A percentile compares a stretch with the other conserved stretches of the same genome.
Evolutionary conservation across 2,113 vertebrate species (phyloP).

Genomic region (Pteruthius melanotis): DNA sequence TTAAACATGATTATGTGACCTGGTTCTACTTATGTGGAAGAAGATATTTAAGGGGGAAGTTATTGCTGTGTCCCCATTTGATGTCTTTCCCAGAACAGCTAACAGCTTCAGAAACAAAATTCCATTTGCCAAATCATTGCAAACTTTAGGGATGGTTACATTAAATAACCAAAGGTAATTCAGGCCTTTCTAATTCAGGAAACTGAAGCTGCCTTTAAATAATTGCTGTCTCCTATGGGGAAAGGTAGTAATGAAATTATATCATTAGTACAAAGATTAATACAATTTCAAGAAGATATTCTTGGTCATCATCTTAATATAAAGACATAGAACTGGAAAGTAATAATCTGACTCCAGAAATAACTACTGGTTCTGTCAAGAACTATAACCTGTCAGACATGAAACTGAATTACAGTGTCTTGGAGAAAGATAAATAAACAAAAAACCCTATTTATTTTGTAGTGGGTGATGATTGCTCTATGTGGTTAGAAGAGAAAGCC

Average conservation of each 20-base stretch:
- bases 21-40: neutral
- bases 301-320: neutral
- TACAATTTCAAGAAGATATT: slow-evolving; percentile 11
- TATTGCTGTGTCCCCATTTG: neutral
- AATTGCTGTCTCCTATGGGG: neutral
- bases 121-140: neutral
- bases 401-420: neutral
- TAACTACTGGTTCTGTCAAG: neutral
- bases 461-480: neutral
- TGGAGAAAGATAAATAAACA: neutral
- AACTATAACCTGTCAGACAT: neutral
- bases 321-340: neutral
- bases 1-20: neutral
- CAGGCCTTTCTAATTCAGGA: neutral
- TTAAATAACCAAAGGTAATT: neutral
- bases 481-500: neutral
- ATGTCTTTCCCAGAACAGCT: neutral
- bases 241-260: neutral
- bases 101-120: neutral
- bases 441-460: accelerated
- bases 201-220: neutral
- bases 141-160: neutral
- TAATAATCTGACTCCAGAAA: neutral
- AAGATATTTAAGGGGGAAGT: neutral
- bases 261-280: slow-evolving; percentile 29